A percentile compares a stretch with the other conserved stretches of the same genome.
phyloP scores from a whole-genome alignment of 1,140 invertebrate species.

The Nymphalis io region DNA sequence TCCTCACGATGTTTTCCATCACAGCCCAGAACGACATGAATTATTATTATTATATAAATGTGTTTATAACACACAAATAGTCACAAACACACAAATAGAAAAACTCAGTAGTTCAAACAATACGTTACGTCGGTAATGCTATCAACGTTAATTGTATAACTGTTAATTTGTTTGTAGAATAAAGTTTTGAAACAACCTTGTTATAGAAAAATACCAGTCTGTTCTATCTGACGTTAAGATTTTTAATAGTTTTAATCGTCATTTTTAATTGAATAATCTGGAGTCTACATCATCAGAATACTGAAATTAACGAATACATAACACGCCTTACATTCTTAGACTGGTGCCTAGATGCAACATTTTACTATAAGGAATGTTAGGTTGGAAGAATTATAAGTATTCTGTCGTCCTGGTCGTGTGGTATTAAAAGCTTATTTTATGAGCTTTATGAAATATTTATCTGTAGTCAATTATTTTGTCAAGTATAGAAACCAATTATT shows the following conservation, averaged over 20 bases:
- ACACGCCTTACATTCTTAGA: neutral
- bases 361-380: neutral
- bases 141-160: no score
- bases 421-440: neutral
- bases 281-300: neutral
- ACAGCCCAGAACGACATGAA: no score
- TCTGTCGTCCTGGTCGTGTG: neutral
- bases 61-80: no score
- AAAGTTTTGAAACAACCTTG: neutral
- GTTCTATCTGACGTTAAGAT: neutral
- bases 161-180: no score
- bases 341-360: neutral
- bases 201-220: neutral
- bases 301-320: constrained; percentile 3
- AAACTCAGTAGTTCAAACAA: no score
- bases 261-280: neutral
- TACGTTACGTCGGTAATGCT: no score
- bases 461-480: no score
- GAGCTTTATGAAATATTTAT: no score
- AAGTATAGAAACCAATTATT: no score
- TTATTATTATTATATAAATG: no score
- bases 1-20: no score
- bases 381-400: neutral
- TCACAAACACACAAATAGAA: no score
- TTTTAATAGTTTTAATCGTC: neutral